Base-by-base conservation (phyloP, 2,888 invertebrate genomes). In the Strigamia maritima region DNA sequence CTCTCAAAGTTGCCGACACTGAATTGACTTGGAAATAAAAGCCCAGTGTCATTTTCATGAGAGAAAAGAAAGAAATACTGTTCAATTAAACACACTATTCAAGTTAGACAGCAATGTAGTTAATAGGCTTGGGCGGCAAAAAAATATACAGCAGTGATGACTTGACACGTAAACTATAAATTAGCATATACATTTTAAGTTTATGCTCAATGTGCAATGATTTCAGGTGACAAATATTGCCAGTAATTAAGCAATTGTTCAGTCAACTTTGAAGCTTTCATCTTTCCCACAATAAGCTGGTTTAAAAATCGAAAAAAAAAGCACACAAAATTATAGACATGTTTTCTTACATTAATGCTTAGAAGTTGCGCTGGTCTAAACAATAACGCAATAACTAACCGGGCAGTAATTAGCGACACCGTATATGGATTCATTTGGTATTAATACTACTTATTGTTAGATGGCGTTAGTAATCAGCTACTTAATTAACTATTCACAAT, bases 11-110 rank as follows among this genome's bases (percentile, higher is more conserved):
- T 70, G 26, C 70, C 70, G 70, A 70, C 70, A 70, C 70, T 70
- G 70, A 70, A 70, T 70, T 70, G 70, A 70, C 70, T 70, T 70
- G 70, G 70, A 70, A 70, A 70, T 70, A 70, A 70, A 70, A 70
- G 70, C 70, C 70, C 3, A 70, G 70, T 70, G 70, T 70, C 70
- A 70, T 26, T 70, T 70, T 70, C 28, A 70, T 70, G 70, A 70
- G 70, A 26, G 70, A 28, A 70, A 60, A 70, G 70, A 70, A 70
- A 70, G 70, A 70, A 70, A 70, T 70, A 70, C 70, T 70, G 70
- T 70, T 70, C 70, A 70, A 70, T 70, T 70, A 70, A 70, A 70
- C 70, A 70, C 70, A 70, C 70, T 70, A 70, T 70, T 70, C 70
- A 19, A 54, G 54, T 54, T 19, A 19, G 22, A 19, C 19, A n/a